Evolutionary conservation across 2,113 vertebrate species (phyloP), one percentile per base, ranked within the genome.

Genomic region (Choloepus hoffmanni): DNA sequence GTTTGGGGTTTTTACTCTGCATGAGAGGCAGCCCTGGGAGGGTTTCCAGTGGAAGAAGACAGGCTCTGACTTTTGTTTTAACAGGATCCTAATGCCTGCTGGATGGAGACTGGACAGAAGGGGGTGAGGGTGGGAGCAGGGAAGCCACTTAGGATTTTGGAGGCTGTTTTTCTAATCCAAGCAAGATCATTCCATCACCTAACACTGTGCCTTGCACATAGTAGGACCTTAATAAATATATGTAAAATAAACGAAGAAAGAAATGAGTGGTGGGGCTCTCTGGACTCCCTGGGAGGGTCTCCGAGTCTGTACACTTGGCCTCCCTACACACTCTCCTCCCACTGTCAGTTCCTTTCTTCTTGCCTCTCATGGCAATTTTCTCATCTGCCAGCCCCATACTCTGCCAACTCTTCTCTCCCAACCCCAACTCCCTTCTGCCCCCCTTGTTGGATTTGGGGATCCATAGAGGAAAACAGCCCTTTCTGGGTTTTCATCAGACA

Each of bases 381-480:
- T 36, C 6, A 0, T 4, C 14, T 4, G 3, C 79, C 50, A 8
- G 0, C 9, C 11, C 62, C 63, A 3, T 13, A 9, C 55, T 43
- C 73, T 36, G 43, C 85, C 77, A 2, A 72, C 5, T 45, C 30
- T 15, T 68, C 63, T 53, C 65, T 19, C 76, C 21, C 30, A 5
- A 4, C 0, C 48, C 45, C 40, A 1, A 3, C 36, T 19, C 24
- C 24, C 13, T 8, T 89, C 4, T 18, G 24, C 30, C 14, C 2
- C 40, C 36, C 19, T 23, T 5, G 11, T 48, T 43, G 82, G 83
- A 72, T 63, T 67, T 36, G 28, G 85, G 48, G 43, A 9, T 73
- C 50, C 84, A 72, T 43, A 14, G 43, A 43, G 68, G 70, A 89
- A 50, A 28, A 4, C 21, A 65, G 19, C 55, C 45, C 33, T 1